Evolutionary conservation across 2,888 invertebrate species (phyloP).

Genomic region (Aethes cnicana): DNA sequence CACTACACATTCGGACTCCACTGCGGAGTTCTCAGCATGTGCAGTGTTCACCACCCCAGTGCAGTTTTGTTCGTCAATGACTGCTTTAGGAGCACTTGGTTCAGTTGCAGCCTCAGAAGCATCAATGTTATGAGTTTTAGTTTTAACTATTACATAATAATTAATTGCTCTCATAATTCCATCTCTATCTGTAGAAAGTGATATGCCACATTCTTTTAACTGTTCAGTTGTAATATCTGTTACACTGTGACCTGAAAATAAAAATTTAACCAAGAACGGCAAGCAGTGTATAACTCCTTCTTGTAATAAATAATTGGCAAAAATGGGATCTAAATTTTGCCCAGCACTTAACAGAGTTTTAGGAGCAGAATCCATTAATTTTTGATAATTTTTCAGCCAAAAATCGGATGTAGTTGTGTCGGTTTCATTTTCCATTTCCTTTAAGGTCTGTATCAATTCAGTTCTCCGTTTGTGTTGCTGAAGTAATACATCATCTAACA

Average conservation of each 20-base stretch:
- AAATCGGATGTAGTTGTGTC: conserved; percentile 82
- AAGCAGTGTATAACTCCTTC: conserved; percentile 89
- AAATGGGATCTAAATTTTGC: conserved; percentile 84
- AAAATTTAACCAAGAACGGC: conserved; percentile 86
- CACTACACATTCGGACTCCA: conserved; percentile 89
- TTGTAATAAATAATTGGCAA: conserved; percentile 86
- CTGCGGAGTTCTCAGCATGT: conserved; percentile 52
- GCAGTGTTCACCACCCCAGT: conserved; percentile 58
- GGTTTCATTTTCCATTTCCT: conserved; percentile 86
- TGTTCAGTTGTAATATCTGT: conserved; percentile 79
- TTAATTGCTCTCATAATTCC: conserved; percentile 85
- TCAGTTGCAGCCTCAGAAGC: conserved; percentile 36
- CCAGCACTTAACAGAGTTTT: conserved; percentile 84
- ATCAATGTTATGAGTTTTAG: conserved; percentile 49
- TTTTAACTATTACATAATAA: conserved; percentile 77
- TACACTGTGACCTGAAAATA: conserved; percentile 78
- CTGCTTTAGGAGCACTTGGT: conserved; percentile 53
- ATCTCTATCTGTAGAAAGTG: conserved; percentile 79
- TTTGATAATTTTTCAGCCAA: conserved; percentile 92
- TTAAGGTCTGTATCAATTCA: conserved; percentile 85
- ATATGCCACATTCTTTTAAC: conserved; percentile 82
- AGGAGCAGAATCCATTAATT: conserved; percentile 89
- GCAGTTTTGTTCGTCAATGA: conserved; percentile 49
- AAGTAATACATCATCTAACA: conserved; percentile 86
- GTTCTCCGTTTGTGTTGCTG: conserved; percentile 86